Evolutionary conservation across 2,797 vertebrate species (phyloP).

Genomic region (Caiman crocodilus): DNA sequence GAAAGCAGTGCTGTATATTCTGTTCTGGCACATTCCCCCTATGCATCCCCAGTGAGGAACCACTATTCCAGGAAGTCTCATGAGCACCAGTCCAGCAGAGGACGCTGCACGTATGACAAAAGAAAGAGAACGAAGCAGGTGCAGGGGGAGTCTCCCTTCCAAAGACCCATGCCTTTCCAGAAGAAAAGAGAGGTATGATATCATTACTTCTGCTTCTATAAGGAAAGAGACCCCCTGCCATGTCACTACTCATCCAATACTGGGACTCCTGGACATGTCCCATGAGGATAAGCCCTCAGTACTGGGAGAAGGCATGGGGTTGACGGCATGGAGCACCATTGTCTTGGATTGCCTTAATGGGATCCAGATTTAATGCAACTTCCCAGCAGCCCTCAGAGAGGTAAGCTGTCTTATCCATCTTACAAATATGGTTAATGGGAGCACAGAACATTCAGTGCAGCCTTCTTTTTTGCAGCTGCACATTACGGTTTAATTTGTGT

Average conservation of each 20-base stretch:
- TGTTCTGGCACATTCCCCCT: not conserved
- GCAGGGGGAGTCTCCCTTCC: not conserved
- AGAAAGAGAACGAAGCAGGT: not conserved
- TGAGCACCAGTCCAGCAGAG: not conserved
- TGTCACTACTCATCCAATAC: not conserved
- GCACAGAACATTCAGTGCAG: not conserved
- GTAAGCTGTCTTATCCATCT: not conserved
- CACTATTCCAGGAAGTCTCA: not conserved
- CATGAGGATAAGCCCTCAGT: not conserved
- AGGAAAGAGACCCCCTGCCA: not conserved
- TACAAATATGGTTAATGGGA: not conserved
- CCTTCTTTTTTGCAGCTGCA: not conserved
- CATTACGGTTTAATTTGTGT: not conserved
- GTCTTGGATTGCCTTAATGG: not conserved
- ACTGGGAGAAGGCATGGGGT: too few species aligned
- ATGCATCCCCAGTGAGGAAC: not conserved
- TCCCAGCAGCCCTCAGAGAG: not conserved
- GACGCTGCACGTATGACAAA: not conserved
- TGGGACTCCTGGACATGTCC: not conserved
- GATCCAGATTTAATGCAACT: not conserved
- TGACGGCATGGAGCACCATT: not conserved
- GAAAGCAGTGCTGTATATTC: not conserved
- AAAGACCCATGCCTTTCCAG: not conserved
- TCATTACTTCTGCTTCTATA: not conserved
- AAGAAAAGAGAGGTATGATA: not conserved